These are phyloP conservation scores for Caradrina clavipalpis DNA, from an alignment of 2,888 invertebrate species.

Conservation along the genomic window DNA sequence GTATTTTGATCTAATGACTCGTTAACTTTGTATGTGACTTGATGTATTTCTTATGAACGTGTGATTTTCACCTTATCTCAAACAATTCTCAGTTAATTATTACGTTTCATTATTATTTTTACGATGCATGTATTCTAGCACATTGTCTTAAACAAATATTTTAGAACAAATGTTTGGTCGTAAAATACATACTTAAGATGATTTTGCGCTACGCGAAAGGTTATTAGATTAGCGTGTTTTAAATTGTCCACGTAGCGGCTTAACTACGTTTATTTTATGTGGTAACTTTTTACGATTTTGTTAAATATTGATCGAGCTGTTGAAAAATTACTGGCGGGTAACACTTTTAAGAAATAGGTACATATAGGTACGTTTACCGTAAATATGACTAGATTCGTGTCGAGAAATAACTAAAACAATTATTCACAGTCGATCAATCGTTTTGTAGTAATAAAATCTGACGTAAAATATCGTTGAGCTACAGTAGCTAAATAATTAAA, in stretches of 20 bases:
- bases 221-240: slow-evolving; percentile 15
- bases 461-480: slow-evolving; percentile 40
- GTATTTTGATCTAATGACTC: slow-evolving; percentile 87
- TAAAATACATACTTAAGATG: slow-evolving; percentile 4
- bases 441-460: slow-evolving; percentile 43
- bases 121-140: slow-evolving; percentile 29
- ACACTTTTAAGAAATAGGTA: slow-evolving; percentile 20
- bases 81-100: slow-evolving; percentile 38
- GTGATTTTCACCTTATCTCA: slow-evolving; percentile 71
- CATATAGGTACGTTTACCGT: slow-evolving; percentile 21
- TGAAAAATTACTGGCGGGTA: slow-evolving; percentile 55
- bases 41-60: slow-evolving; percentile 81
- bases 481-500: slow-evolving; percentile 66
- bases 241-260: slow-evolving; percentile 25
- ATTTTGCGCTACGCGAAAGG: slow-evolving; percentile 17
- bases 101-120: slow-evolving; percentile 36
- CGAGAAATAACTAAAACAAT: slow-evolving; percentile 24
- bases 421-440: slow-evolving; percentile 53
- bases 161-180: slow-evolving; percentile 14
- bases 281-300: slow-evolving; percentile 50
- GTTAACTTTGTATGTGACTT: slow-evolving; percentile 83
- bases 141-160: slow-evolving; percentile 39
- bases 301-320: slow-evolving; percentile 62
- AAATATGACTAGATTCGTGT: slow-evolving; percentile 6
- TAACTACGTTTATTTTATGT: slow-evolving; percentile 41